Evolutionary conservation across 2,888 invertebrate species (phyloP), one percentile per base, ranked within the genome.

Genomic region (Tachina fera): DNA sequence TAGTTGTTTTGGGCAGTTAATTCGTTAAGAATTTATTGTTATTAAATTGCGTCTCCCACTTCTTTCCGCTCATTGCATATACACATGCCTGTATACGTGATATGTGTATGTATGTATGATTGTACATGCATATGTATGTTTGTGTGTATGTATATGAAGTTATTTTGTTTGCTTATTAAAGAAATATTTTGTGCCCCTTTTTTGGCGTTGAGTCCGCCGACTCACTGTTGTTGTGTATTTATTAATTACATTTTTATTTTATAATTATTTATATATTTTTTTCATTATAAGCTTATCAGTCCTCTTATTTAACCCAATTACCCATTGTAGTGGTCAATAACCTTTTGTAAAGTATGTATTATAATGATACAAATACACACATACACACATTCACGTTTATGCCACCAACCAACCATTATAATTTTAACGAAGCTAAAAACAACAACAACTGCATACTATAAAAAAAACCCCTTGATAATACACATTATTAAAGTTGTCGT

Each of bases 301-400:
- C 71, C 86, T 86, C 86, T 86, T 86, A 86, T 83, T 86, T 86
- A 86, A 86, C 86, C 86, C 78, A 86, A 86, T 86, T 86, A 86
- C 86, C 79, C 83, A 80, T 86, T 86, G 83, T 80, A 63, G 79
- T 86, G 86, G 86, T 86, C 86, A 86, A 86, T 83, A 86, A 86
- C 86, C 86, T 80, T 83, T 79, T 41, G 53, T 76, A 22, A 67
- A 68, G 63, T 70, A 70, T 77, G 63, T 70, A 70, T 77, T 53
- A 76, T 60, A 77, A 61, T 53, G 67, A 47, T 45, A 60, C 75
- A 49, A n/a, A n/a, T 41, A 45, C 13, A 45, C 43, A 53, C 45
- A 22, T 19, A 61, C 13, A 19, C 51, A 67, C 22, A 16, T 47
- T 45, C 19, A 83, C 45, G n/a, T 19, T 41, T 22, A 61, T 45